phyloP scores from a whole-genome alignment of 1,140 invertebrate genomes.

The Caligus rogercresseyi region DNA sequence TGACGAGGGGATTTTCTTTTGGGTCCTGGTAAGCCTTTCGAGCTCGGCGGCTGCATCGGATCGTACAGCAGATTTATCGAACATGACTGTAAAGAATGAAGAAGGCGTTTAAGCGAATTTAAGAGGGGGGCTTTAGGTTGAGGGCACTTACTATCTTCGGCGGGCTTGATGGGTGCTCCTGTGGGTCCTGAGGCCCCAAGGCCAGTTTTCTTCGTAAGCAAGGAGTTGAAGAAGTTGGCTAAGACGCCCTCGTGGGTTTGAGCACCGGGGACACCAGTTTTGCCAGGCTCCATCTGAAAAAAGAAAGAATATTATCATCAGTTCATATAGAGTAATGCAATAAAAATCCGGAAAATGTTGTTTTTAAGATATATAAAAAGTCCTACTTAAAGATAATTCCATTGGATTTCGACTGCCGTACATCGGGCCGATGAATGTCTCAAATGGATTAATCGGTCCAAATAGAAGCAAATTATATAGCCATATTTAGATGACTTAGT shows the following conservation, averaged over 20 bases:
- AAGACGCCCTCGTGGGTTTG: conserved; percentile 73
- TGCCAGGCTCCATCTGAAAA: conserved; percentile 47
- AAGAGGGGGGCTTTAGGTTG: neutral
- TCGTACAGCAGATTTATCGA: conserved; percentile 44
- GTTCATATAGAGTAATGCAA: too few relatives aligned
- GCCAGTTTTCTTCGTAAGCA: conserved; percentile 80
- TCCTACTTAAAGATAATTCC: too few relatives aligned
- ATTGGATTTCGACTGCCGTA: too few relatives aligned
- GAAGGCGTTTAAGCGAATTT: neutral
- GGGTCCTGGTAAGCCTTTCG: conserved; percentile 49
- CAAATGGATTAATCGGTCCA: too few relatives aligned
- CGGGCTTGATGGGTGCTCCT: conserved; percentile 21
- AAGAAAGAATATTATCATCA: conserved; percentile 8
- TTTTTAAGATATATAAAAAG: too few relatives aligned
- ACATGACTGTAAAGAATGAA: conserved; percentile 21
- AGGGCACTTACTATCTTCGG: conserved; percentile 16
- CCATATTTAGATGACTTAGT: too few relatives aligned
- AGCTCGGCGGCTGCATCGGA: conserved; percentile 79
- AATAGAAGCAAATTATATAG: too few relatives aligned
- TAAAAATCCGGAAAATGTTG: too few relatives aligned
- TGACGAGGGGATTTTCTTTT: conserved; percentile 3
- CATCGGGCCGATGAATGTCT: too few relatives aligned
- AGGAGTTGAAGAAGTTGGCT: conserved; percentile 94
- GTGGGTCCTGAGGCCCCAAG: conserved; percentile 25
- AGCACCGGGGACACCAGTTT: conserved; percentile 45